Evolutionary conservation across 2,113 vertebrate species (phyloP).

Genomic region (Hydropotes inermis): DNA sequence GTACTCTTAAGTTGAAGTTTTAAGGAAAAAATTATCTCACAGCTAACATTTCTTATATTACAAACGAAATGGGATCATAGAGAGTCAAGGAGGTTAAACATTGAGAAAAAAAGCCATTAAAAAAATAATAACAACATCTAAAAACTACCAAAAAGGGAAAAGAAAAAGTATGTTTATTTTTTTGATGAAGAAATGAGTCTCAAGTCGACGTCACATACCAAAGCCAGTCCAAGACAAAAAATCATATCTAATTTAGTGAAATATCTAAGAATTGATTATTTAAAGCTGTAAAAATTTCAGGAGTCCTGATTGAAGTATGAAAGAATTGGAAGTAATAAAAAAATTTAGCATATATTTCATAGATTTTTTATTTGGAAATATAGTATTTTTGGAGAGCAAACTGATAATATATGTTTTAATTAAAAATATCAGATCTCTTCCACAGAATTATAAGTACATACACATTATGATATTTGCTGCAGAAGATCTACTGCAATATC

Average conservation of each 20-base stretch:
- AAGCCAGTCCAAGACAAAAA: not conserved
- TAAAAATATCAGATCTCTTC: not conserved
- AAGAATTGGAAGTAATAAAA: not conserved
- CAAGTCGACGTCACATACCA: not conserved
- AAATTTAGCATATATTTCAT: not conserved
- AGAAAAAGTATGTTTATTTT: too few relatives aligned
- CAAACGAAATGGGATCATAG: not conserved
- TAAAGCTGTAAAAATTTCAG: not conserved
- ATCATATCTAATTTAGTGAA: not conserved
- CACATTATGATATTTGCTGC: not conserved
- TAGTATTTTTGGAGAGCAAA: not conserved
- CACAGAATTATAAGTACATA: not conserved
- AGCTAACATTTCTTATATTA: not conserved
- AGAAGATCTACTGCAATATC: not conserved
- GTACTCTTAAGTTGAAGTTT: not conserved
- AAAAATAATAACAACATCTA: not conserved
- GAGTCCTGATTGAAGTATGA: not conserved
- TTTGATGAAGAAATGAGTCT: not conserved
- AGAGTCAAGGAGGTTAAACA: not conserved
- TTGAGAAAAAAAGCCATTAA: not conserved
- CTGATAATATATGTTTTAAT: not conserved
- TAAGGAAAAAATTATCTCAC: not conserved
- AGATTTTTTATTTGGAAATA: not conserved
- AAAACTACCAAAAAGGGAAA: not conserved
- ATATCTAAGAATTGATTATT: not conserved